Base-by-base conservation (phyloP, 2,888 invertebrate species). In the Epsilonema sp. region DNA sequence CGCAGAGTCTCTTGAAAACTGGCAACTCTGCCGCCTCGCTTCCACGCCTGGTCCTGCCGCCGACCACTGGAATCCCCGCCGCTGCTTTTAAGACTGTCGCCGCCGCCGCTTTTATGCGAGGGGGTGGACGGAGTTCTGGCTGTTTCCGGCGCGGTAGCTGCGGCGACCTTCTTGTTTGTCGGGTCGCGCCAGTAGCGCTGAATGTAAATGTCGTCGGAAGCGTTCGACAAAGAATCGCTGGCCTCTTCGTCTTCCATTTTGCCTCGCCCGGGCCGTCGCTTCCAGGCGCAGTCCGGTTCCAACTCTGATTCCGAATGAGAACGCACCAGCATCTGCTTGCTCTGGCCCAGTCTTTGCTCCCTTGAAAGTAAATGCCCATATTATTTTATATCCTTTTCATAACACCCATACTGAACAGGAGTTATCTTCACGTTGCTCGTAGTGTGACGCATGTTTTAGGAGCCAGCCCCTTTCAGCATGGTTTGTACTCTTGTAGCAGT, bases 301-400 rank as follows among this genome's bases (percentile, higher is more conserved):
- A 48, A 16, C 26, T 48, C 48, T 2, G 48, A 48, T 41, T 48
- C 48, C n/a, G 48, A 48, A 20, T 48, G 48, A 3, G 45, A 48
- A n/a, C 48, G 48, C 4, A 24, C 4, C 19, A 48, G 31, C 5
- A 31, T 26, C n/a, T n/a, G n/a, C n/a, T n/a, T n/a, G n/a, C n/a
- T n/a, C n/a, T n/a, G n/a, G n/a, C n/a, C n/a, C n/a, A n/a, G n/a
- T n/a, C n/a, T n/a, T n/a, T n/a, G n/a, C n/a, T n/a, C n/a, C n/a
- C n/a, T n/a, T n/a, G n/a, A n/a, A n/a, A n/a, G n/a, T n/a, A n/a
- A n/a, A n/a, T n/a, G n/a, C n/a, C n/a, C n/a, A n/a, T n/a, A n/a
- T n/a, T n/a, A n/a, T n/a, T n/a, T n/a, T n/a, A n/a, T n/a, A n/a
- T n/a, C n/a, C n/a, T n/a, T n/a, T n/a, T n/a, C n/a, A n/a, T n/a